phyloP scores from a whole-genome alignment of 1,140 invertebrate genomes.

The Drosophila guanche region DNA sequence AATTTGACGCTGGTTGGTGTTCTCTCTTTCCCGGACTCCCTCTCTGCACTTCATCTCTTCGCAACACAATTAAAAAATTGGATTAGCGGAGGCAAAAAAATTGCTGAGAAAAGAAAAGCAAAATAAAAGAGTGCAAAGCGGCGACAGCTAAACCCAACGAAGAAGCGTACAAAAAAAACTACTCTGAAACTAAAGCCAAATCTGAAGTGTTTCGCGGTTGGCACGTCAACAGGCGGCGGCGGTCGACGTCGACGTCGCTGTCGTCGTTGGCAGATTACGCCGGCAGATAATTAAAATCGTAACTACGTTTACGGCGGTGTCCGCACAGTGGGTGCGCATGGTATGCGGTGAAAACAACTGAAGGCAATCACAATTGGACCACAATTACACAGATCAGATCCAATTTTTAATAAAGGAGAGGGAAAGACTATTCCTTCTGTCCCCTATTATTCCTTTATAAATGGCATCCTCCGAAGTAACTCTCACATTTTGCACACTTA shows the following conservation, averaged over 20 bases:
- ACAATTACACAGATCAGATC: neutral
- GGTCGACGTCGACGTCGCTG: slow-evolving; percentile 1
- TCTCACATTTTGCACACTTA: slow-evolving; percentile 20
- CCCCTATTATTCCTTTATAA: neutral
- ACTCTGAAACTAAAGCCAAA: slow-evolving; percentile 31
- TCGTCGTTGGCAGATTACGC: slow-evolving; percentile 64
- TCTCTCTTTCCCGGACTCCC: slow-evolving; percentile 24
- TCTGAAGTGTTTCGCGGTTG: slow-evolving; percentile 63
- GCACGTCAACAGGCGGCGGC: slow-evolving; percentile 58
- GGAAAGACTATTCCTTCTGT: slow-evolving; percentile 3
- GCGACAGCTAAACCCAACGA: slow-evolving; percentile 5
- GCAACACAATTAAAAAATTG: slow-evolving; percentile 76
- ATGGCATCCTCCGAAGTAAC: neutral
- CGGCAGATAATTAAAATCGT: slow-evolving; percentile 79
- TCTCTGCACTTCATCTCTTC: neutral
- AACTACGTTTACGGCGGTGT: slow-evolving; percentile 65
- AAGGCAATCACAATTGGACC: too few relatives aligned
- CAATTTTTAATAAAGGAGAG: neutral
- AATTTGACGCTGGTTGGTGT: slow-evolving; percentile 49
- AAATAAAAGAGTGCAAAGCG: slow-evolving; percentile 6
- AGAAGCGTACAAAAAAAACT: slow-evolving; percentile 23
- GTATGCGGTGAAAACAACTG: slow-evolving; percentile 2
- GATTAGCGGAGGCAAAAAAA: slow-evolving; percentile 59
- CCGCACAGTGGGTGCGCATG: slow-evolving; percentile 34
- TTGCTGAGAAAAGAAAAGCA: slow-evolving; percentile 29